phyloP scores from a whole-genome alignment of 2,797 vertebrate species.

The Phyllotis vaccarum region DNA sequence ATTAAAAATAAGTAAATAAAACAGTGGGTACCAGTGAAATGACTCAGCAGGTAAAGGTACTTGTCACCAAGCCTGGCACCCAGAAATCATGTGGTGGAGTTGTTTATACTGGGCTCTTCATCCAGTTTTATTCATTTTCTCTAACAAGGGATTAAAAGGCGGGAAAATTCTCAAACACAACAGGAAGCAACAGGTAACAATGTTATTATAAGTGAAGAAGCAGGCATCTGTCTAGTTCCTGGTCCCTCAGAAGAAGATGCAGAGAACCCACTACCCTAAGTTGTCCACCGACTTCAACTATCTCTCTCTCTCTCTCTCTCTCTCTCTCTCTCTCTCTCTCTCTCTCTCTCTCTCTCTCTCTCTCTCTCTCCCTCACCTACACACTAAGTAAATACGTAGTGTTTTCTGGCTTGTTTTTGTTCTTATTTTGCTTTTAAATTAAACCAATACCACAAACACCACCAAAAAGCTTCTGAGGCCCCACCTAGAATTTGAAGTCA shows the following conservation, averaged over 20 bases:
- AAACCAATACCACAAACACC: not conserved
- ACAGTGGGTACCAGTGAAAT: not conserved
- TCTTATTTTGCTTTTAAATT: not conserved
- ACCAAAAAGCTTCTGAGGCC: not conserved
- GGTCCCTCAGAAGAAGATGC: no score
- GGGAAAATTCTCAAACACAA: not conserved
- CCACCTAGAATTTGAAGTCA: not conserved
- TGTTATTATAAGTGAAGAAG: not conserved
- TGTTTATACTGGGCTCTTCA: not conserved
- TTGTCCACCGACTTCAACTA: not conserved
- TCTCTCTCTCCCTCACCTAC: not conserved
- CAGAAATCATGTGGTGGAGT: not conserved
- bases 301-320: not conserved
- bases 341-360: not conserved
- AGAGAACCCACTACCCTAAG: not conserved
- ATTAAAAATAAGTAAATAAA: not conserved
- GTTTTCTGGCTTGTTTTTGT: not conserved
- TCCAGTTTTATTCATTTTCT: not conserved
- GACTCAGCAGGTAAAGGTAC: not conserved
- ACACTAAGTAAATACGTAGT: not conserved
- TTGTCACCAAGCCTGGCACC: not conserved
- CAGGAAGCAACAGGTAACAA: not conserved
- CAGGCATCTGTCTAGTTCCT: no score
- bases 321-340: not conserved
- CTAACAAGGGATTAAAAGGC: not conserved